Evolutionary conservation across 2,797 vertebrate species (phyloP).

Genomic region (Artibeus jamaicensis): DNA sequence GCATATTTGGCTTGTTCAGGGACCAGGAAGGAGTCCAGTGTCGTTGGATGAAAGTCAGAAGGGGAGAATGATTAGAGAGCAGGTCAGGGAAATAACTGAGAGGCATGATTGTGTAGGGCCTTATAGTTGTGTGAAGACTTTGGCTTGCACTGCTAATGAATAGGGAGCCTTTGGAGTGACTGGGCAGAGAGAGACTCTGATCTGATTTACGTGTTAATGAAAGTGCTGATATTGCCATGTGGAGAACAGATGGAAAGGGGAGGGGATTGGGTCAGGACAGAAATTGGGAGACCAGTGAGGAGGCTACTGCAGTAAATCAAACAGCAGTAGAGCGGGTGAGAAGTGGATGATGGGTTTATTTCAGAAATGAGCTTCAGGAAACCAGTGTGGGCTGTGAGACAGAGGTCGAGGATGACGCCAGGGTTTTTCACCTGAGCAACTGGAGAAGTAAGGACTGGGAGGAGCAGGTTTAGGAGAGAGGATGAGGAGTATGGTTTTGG

Average conservation of each 20-base stretch:
- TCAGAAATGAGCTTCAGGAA: not conserved
- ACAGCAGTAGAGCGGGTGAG: too few relatives aligned
- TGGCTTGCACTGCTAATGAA: not conserved
- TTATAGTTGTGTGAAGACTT: not conserved
- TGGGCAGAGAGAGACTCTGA: not conserved
- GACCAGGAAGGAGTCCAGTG: not conserved
- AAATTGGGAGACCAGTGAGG: not conserved
- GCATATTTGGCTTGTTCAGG: not conserved
- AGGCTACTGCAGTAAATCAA: not conserved
- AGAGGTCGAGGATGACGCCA: too few relatives aligned
- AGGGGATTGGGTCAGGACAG: not conserved
- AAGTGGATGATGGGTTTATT: not conserved
- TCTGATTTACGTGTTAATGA: not conserved
- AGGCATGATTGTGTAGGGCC: not conserved
- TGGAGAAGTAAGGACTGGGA: not conserved
- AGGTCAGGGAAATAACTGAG: not conserved
- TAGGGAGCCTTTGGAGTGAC: not conserved
- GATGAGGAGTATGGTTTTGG: not conserved
- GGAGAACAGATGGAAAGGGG: not conserved
- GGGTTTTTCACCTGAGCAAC: not conserved
- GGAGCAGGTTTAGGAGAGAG: not conserved
- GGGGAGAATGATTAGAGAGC: not conserved
- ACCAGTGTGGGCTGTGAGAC: not conserved
- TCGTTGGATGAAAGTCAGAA: not conserved
- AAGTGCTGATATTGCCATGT: not conserved